Evolutionary conservation across 2,797 vertebrate genomes (phyloP), one percentile per base, ranked within the genome.

Genomic region (Thamnophis elegans): DNA sequence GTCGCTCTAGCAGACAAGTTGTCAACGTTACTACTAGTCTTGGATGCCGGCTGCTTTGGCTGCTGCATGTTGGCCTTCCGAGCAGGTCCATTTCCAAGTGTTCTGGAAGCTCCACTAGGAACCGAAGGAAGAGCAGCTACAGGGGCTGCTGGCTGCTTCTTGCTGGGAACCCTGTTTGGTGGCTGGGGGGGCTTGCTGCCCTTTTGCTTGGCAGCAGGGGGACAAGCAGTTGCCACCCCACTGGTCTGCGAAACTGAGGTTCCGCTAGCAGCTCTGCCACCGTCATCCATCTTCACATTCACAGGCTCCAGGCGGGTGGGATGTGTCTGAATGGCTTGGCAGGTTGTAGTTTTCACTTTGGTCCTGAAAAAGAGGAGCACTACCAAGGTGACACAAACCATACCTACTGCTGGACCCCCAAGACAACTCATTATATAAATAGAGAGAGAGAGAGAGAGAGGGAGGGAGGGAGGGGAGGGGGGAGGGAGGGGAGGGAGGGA

Each of bases 281-380:
- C 22, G 55, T 85, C 91, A 85, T 90, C 89, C 93, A 93, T 93
- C 68, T 90, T 92, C 16, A n/a, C 65, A 26, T 36, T 59, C 65
- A 62, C 26, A 55, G 91, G 53, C 16, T 26, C 32, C 13, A 53
- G 85, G 58, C 51, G 56, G 28, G 85, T 8, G 0, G 20, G 88
- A 51, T 16, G 32, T 32, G 60, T 16, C 25, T 18, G 58, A 88
- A 28, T 36, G 26, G 22, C 36, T 14, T 12, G 86, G 53, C 65
- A 53, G 78, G 47, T 10, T 73, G 32, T 28, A 16, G 36, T 55
- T 42, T n/a, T 82, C n/a, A 51, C 56, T 42, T 73, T 65, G 42
- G 53, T 16, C n/a, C 91, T 90, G 85, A 58, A 65, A 59, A 68
- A 93, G 65, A 93, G 32, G 3, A 86, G 59, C 22, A 16, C 32